Conservation (phyloP, 2,113 vertebrate species). For the Bubo scandiacus region DNA sequence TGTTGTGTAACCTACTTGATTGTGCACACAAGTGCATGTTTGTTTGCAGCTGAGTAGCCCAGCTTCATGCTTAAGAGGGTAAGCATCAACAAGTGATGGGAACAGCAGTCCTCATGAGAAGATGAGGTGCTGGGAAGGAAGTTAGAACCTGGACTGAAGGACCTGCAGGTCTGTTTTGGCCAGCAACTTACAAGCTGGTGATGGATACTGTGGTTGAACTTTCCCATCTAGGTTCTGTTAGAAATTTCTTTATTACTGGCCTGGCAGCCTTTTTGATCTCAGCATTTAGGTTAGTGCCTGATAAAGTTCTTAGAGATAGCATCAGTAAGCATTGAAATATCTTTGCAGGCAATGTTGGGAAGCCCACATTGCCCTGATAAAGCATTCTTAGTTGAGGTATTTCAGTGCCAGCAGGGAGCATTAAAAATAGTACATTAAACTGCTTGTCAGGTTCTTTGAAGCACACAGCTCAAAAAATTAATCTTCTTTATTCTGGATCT, state of each 20-base stretch:
- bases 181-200: neutral
- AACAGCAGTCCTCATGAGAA: conserved; percentile 17
- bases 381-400: conserved; percentile 17
- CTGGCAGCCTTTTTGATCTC: conserved; percentile 23
- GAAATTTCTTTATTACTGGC: neutral
- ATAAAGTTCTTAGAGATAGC: neutral
- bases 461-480: conserved; percentile 55
- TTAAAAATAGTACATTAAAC: conserved; percentile 63
- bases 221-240: neutral
- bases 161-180: conserved; percentile 31
- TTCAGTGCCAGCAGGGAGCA: neutral
- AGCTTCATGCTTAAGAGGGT: conserved; percentile 30
- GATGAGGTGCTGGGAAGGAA: conserved; percentile 6
- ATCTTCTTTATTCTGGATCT: conserved; percentile 60
- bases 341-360: conserved; percentile 24
- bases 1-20: neutral
- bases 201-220: neutral
- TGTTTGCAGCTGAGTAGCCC: conserved; percentile 34
- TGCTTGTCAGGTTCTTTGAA: conserved; percentile 56
- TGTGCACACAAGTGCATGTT: conserved; percentile 8
- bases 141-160: neutral
- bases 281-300: neutral
- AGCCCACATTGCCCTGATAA: conserved; percentile 18
- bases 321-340: conserved; percentile 17
- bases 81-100: conserved; percentile 10